Evolutionary conservation across 2,888 invertebrate genomes (phyloP).

Genomic region (Euproctis similis): DNA sequence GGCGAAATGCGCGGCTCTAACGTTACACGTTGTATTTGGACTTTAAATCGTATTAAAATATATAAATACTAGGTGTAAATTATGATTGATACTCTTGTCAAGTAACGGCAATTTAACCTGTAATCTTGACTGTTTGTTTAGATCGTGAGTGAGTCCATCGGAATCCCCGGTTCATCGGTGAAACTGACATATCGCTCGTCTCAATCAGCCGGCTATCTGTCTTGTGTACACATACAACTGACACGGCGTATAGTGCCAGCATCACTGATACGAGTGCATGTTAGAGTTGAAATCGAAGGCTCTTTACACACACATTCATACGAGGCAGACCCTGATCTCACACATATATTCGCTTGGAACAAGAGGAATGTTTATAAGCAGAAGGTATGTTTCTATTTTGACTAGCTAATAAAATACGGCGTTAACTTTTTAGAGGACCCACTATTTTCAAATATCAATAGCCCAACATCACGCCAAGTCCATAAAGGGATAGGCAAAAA

Average conservation of each 20-base stretch:
- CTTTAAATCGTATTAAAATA: too few species aligned
- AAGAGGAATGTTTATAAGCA: slow-evolving; percentile 98
- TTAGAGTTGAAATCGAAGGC: slow-evolving; percentile 94
- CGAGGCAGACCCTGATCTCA: slow-evolving; percentile 96
- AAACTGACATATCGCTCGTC: slow-evolving; percentile 97
- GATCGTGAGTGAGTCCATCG: slow-evolving; percentile 97
- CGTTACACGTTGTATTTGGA: too few species aligned
- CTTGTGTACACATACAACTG: slow-evolving; percentile 92
- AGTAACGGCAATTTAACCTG: background rate
- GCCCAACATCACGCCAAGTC: too few species aligned
- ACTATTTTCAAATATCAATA: too few species aligned
- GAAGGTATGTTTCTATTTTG: slow-evolving; percentile 78
- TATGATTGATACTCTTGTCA: background rate
- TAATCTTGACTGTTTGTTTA: slow-evolving; percentile 41
- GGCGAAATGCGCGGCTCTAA: too few species aligned
- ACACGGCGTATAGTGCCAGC: slow-evolving; percentile 87
- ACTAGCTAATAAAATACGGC: too few species aligned
- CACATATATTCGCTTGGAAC: slow-evolving; percentile 98
- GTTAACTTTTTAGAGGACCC: too few species aligned
- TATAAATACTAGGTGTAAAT: too few species aligned
- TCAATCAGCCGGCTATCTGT: slow-evolving; percentile 94
- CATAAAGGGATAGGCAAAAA: too few species aligned
- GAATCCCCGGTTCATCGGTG: slow-evolving; percentile 94
- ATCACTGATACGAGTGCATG: slow-evolving; percentile 90
- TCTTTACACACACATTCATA: slow-evolving; percentile 93